These are phyloP conservation scores for Sorex araneus DNA, from an alignment of 2,113 vertebrate species.

Conservation along the genomic window DNA sequence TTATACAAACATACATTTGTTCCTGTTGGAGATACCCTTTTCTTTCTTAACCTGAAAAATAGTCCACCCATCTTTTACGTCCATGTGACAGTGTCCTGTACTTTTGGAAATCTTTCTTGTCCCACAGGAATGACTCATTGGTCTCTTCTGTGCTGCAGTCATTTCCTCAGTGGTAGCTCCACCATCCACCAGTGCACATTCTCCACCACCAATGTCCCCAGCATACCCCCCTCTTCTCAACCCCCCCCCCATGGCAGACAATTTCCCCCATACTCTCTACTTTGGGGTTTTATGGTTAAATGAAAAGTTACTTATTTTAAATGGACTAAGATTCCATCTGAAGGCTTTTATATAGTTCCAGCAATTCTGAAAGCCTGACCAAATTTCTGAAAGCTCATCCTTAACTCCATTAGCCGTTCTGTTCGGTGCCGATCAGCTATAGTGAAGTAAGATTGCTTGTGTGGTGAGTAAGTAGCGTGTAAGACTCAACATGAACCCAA, in stretches of 20 bases:
- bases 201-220: too few species aligned
- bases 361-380: slow-evolving; percentile 42
- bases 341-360: slow-evolving; percentile 2
- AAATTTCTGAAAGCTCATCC: slow-evolving; percentile 22
- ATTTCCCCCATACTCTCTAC: too few species aligned
- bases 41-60: slow-evolving; percentile 4
- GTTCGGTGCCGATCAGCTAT: not conserved
- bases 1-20: not conserved
- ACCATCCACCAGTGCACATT: too few species aligned
- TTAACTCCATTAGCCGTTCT: slow-evolving; percentile 33
- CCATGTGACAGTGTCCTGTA: not conserved
- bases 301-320: slow-evolving; percentile 38
- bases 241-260: too few species aligned
- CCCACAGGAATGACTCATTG: not conserved
- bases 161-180: not conserved
- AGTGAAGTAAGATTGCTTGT: not conserved
- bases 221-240: too few species aligned
- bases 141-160: not conserved
- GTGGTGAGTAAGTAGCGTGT: not conserved
- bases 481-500: not conserved
- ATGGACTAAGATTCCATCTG: slow-evolving; percentile 20
- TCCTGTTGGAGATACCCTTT: not conserved
- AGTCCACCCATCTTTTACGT: not conserved
- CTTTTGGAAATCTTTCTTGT: not conserved
- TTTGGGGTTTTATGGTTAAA: too few species aligned